Base-by-base conservation (phyloP, 2,797 vertebrate species). In the Chrosomus eos region DNA sequence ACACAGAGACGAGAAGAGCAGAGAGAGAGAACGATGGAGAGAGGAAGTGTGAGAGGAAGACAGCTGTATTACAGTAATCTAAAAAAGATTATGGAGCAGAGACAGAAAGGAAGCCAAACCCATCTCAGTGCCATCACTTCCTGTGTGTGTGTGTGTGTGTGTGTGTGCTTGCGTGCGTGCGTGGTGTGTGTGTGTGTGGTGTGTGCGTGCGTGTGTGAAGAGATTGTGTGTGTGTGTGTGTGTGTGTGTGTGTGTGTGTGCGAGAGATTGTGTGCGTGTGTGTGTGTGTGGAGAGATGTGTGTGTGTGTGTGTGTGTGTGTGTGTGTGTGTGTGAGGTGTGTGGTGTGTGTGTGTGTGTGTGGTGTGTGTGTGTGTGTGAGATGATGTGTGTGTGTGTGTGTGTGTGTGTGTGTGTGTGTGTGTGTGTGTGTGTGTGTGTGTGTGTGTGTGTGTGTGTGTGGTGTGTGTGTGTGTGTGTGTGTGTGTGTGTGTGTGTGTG, bases 41-140 rank as follows among this genome's bases (percentile, higher is more conserved):
- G 84, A 75, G 81, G 28, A 58, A 45, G 77, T 70, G 77, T 85
- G 71, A 82, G 67, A 83, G 53, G 26, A 53, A 80, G 75, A 72
- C 36, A 83, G 75, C 64, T 86, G 84, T 82, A 85, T 87, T 84
- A 86, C 82, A 87, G 71, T 87, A 87, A 85, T 86, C 84, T 86
- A 80, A 82, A 87, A 74, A 76, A 87, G 88, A 89, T 87, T 87
- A 87, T 86, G 82, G 86, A 87, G 80, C 81, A 87, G 77, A 82
- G 78, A 83, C 80, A 82, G 84, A 87, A 64, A 80, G 85, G 83
- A 87, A 82, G 79, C 58, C 70, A 82, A 86, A 48, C 40, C 80
- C 53, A 58, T 89, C 82, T 86, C 83, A 89, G 82, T 33, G 53
- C 70, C 75, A 71, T 87, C 33, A 85, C 28, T 70, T 80, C 82